Percentiles rank a stretch among this genome's conserved stretches.
These are phyloP conservation scores for Euglossa dilemma DNA, from an alignment of 1,140 invertebrate genomes.

Conservation along the genomic window DNA sequence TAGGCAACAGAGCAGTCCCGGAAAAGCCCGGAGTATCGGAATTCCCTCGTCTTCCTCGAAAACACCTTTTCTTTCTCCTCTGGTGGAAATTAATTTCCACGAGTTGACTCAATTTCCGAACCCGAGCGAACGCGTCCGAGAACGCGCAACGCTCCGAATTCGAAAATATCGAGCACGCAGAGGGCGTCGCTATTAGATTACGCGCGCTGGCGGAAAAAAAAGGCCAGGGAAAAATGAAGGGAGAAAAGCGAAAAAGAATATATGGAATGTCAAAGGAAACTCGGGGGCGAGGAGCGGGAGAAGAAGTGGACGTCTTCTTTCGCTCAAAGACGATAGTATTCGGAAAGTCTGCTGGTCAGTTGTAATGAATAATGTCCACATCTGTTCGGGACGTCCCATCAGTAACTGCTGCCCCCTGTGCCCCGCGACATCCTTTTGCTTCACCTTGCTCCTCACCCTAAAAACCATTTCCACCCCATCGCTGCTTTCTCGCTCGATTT, in stretches of 20 bases:
- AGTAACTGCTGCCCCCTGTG: conserved; percentile 73
- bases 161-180: not conserved
- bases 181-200: not conserved
- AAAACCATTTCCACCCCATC: conserved; percentile 79
- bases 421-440: conserved; percentile 46
- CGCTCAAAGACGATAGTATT: conserved; percentile 54
- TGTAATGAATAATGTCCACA: conserved; percentile 82
- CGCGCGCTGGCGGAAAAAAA: not conserved
- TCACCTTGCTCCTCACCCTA: conserved; percentile 67
- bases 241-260: conserved; percentile 34
- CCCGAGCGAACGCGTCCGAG: too few relatives aligned
- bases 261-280: conserved; percentile 1
- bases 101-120: not conserved
- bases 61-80: conserved; percentile 6
- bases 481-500: conserved; percentile 77
- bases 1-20: conserved; percentile 4
- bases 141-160: not conserved
- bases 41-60: not conserved
- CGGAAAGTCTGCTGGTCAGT: conserved; percentile 64
- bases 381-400: conserved; percentile 81
- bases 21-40: not conserved
- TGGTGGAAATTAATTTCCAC: not conserved
- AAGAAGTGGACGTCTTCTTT: conserved; percentile 51
- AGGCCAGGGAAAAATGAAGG: not conserved
- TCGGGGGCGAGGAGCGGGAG: not conserved